Evolutionary conservation across 1,140 invertebrate species (phyloP).

Genomic region (Nomia melanderi): DNA sequence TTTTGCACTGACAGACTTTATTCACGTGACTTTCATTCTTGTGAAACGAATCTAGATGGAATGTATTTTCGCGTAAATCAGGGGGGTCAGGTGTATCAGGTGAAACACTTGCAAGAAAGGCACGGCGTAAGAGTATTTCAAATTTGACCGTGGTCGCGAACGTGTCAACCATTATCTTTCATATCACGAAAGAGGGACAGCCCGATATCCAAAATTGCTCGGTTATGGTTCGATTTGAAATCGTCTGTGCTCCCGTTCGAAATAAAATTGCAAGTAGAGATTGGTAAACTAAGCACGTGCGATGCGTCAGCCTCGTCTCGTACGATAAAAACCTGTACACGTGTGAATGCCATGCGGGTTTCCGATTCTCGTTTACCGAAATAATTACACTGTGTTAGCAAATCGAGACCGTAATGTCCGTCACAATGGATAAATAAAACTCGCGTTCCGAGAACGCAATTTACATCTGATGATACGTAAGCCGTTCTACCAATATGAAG

Average conservation of each 20-base stretch:
- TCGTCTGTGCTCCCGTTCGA: no score
- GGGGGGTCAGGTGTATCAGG: no score
- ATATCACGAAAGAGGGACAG: background rate
- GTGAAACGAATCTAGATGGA: no score
- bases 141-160: no score
- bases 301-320: background rate
- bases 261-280: background rate
- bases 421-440: background rate
- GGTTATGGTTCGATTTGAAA: background rate
- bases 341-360: slow-evolving; percentile 16
- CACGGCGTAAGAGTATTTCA: no score
- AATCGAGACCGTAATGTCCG: background rate
- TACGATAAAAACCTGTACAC: background rate
- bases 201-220: background rate
- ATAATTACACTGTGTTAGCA: slow-evolving; percentile 13
- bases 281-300: slow-evolving; percentile 4
- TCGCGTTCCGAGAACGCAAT: background rate
- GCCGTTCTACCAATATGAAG: no score
- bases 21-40: no score
- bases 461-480: background rate
- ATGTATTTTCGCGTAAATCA: no score
- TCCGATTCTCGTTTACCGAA: background rate
- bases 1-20: no score
- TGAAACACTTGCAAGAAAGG: no score
- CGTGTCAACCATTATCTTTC: background rate